phyloP scores from a whole-genome alignment of 2,797 vertebrate genomes.

The Lophotriccus pileatus region DNA sequence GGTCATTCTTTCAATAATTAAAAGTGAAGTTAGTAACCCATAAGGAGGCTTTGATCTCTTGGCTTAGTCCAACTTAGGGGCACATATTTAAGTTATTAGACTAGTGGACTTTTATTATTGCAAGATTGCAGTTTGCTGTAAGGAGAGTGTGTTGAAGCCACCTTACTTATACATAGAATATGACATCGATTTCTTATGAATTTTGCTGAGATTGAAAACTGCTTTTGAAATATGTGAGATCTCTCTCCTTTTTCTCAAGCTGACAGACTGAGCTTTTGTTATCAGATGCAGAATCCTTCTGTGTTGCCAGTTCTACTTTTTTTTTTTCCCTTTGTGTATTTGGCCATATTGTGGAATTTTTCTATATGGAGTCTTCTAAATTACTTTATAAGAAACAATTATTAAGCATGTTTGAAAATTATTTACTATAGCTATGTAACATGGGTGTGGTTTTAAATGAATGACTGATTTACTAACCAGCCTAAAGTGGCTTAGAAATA shows the following conservation, averaged over 20 bases:
- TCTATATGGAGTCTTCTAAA: neutral
- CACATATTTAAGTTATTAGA: neutral
- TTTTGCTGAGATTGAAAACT: neutral
- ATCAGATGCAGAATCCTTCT: neutral
- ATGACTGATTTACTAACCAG: neutral
- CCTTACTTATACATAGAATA: neutral
- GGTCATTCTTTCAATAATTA: neutral
- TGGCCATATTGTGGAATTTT: neutral
- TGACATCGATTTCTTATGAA: neutral
- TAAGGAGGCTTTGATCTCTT: neutral
- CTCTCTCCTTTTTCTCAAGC: neutral
- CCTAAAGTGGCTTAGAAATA: neutral
- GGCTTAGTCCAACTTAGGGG: neutral
- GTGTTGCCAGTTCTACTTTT: neutral
- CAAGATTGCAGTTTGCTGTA: neutral
- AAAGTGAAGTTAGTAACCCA: neutral
- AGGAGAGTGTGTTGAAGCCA: neutral
- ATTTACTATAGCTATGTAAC: neutral
- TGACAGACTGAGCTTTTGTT: neutral
- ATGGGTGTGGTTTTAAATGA: neutral
- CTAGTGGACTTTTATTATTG: neutral
- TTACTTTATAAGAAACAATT: neutral
- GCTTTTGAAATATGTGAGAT: neutral
- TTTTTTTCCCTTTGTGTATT: neutral
- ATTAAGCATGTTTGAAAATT: neutral